phyloP scores from a whole-genome alignment of 2,888 invertebrate genomes.

The Drosophila borealis region DNA sequence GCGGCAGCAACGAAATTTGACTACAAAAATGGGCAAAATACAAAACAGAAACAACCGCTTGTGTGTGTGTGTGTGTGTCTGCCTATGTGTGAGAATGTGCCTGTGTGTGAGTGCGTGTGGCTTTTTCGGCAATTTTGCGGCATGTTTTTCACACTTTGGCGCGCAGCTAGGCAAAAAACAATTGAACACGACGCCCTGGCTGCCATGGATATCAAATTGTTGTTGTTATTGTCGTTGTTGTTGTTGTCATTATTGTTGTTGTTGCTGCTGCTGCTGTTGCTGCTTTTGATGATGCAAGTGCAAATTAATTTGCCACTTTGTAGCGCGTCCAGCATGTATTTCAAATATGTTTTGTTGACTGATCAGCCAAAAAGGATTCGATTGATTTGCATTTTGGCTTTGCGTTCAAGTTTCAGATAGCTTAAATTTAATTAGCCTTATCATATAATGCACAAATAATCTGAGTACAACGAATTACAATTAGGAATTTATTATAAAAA shows the following conservation, averaged over 20 bases:
- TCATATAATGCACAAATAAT: no score
- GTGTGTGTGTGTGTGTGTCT: constrained; percentile 12
- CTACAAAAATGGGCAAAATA: constrained; percentile 77
- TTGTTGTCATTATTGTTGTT: constrained; percentile 8
- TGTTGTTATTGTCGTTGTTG: constrained; percentile 15
- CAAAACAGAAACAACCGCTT: constrained; percentile 60
- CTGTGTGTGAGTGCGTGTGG: constrained; percentile 50
- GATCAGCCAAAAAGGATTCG: constrained; percentile 29
- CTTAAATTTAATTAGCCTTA: not conserved
- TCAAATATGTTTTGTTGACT: constrained; percentile 45
- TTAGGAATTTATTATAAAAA: no score
- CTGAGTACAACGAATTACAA: no score
- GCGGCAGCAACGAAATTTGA: constrained; percentile 67
- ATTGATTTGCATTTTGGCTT: constrained; percentile 26
- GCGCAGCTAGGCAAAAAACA: constrained; percentile 64
- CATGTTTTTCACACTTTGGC: constrained; percentile 79
- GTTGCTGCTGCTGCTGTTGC: constrained; percentile 7
- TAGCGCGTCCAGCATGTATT: constrained; percentile 52
- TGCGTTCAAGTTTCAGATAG: not conserved
- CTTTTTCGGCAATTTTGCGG: constrained; percentile 75
- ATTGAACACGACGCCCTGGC: constrained; percentile 71
- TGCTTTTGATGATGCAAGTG: constrained; percentile 66
- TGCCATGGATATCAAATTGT: constrained; percentile 60
- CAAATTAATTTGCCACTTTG: constrained; percentile 79
- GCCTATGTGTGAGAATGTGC: not conserved